Evolutionary conservation across 2,113 vertebrate genomes (phyloP).

Genomic region (Amphiprion percula): DNA sequence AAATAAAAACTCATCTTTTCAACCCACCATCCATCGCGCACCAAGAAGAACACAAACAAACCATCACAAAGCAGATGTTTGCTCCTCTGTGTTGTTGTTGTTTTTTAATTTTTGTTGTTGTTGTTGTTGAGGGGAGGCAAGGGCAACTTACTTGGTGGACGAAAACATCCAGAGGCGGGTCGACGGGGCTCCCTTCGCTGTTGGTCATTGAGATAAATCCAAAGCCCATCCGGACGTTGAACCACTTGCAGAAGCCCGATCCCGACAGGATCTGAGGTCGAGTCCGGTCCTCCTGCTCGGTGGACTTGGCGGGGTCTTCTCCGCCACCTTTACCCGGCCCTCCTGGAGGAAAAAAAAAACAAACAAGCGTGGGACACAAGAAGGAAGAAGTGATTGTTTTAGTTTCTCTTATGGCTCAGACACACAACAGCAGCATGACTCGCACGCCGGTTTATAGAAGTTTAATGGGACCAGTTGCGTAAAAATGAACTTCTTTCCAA

Average conservation of each 20-base stretch:
- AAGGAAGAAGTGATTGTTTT: too few species aligned
- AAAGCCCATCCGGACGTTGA: conserved; percentile 99
- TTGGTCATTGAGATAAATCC: conserved; percentile 99
- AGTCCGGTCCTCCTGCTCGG: conserved; percentile 89
- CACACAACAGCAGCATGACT: neutral
- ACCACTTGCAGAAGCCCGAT: conserved; percentile 98
- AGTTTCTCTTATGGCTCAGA: too few species aligned
- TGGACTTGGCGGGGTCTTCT: conserved; percentile 91
- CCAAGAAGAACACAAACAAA: too few species aligned
- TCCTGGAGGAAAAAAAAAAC: conserved; percentile 80
- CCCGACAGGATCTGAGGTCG: conserved; percentile 92
- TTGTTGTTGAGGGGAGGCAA: too few species aligned
- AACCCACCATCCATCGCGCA: too few species aligned
- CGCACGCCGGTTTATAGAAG: conserved; percentile 36
- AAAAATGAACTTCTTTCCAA: conserved; percentile 23
- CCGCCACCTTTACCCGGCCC: conserved; percentile 95
- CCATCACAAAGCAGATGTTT: conserved; percentile 16
- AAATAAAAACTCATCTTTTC: too few species aligned
- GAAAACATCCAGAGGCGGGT: conserved; percentile 96
- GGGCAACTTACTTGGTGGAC: conserved; percentile 97
- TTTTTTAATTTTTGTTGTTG: neutral
- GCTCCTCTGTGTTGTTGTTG: neutral
- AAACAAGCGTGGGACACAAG: too few species aligned
- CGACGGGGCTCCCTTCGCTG: conserved; percentile 93
- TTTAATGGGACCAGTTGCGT: conserved; percentile 24